Evolutionary conservation across 2,797 vertebrate species (phyloP).

Genomic region (Gallinago stenura): DNA sequence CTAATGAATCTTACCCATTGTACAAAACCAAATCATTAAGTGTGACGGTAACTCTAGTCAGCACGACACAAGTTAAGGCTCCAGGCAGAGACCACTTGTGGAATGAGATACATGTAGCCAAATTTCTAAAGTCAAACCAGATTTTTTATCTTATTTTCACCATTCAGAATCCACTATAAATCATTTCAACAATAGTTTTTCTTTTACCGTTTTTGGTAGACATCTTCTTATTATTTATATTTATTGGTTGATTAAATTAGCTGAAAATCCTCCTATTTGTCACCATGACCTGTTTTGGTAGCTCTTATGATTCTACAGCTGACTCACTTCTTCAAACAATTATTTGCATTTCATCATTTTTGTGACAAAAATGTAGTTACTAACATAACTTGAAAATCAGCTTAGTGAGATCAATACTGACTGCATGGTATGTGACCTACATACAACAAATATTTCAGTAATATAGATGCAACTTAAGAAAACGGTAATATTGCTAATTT

Average conservation of each 20-base stretch:
- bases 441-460: background rate
- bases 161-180: background rate
- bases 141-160: background rate
- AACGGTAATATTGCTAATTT: background rate
- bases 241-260: background rate
- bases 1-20: background rate
- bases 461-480: background rate
- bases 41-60: rapidly evolving
- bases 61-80: background rate
- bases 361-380: background rate
- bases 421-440: background rate
- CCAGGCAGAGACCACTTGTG: background rate
- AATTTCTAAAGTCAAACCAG: background rate
- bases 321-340: background rate
- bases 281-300: background rate
- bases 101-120: background rate
- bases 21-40: background rate
- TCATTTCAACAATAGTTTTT: background rate
- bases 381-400: background rate
- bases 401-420: background rate
- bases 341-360: background rate
- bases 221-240: background rate
- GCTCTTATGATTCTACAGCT: background rate
- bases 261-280: background rate
- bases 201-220: background rate